These are phyloP conservation scores for Aramus guarauna DNA, from an alignment of 2,113 vertebrate genomes.

Conservation along the genomic window DNA sequence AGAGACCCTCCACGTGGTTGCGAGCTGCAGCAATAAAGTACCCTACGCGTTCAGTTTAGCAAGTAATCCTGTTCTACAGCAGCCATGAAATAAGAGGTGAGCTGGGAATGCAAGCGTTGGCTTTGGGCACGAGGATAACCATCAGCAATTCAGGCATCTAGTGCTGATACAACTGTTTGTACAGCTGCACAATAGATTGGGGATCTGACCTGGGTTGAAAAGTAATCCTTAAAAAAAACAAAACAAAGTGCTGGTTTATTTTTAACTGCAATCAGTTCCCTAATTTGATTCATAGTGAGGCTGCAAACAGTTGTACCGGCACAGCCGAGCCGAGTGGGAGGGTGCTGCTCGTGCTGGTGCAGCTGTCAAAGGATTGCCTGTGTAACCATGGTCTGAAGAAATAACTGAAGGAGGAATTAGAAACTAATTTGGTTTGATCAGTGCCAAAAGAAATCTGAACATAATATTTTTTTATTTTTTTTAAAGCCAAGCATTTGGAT, in stretches of 20 bases:
- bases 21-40: neutral
- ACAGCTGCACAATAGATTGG: constrained; percentile 40
- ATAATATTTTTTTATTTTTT: neutral
- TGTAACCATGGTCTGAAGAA: neutral
- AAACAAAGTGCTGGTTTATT: constrained; percentile 40
- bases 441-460: neutral
- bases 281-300: neutral
- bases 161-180: constrained; percentile 57
- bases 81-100: neutral
- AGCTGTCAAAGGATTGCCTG: neutral
- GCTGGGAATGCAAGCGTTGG: neutral
- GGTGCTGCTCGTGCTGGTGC: neutral
- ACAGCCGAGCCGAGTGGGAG: neutral
- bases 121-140: constrained; percentile 8
- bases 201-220: constrained; percentile 27
- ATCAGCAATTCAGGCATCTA: constrained; percentile 38
- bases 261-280: neutral
- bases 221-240: constrained; percentile 47
- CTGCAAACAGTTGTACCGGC: neutral
- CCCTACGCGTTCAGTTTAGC: neutral
- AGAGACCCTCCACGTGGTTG: neutral
- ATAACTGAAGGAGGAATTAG: neutral
- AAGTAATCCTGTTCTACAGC: neutral
- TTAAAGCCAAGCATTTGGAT: neutral
- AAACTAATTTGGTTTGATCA: neutral